Evolutionary conservation across 23 tunicate species (phyloP).

Genomic region (Phallusia fumigata): DNA sequence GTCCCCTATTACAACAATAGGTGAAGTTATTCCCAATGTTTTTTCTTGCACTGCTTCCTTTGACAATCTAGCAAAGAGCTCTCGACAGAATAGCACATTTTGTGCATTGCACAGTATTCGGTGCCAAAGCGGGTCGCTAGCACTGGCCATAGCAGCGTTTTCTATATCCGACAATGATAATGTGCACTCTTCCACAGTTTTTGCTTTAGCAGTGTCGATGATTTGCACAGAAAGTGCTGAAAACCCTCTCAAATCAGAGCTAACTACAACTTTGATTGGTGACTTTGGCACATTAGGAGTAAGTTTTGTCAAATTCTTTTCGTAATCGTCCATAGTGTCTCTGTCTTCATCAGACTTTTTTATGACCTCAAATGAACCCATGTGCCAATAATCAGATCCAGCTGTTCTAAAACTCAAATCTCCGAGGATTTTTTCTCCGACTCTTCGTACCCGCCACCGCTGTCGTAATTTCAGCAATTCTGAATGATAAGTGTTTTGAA

Average conservation of each 20-base stretch:
- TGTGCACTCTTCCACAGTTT: neutral
- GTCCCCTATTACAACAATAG: constrained; percentile 74
- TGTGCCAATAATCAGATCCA: constrained; percentile 74
- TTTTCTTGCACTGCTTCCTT: constrained; percentile 78
- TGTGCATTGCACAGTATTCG: constrained; percentile 72
- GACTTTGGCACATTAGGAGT: constrained; percentile 14
- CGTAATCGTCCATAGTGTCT: constrained; percentile 22
- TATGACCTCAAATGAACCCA: constrained; percentile 86
- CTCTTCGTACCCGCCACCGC: constrained; percentile 75
- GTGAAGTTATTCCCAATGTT: constrained; percentile 42
- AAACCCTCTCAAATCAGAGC: constrained; percentile 41
- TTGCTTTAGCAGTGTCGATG: neutral
- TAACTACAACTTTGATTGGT: constrained; percentile 38
- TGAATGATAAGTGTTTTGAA: constrained; percentile 50
- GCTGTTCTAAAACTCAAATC: constrained; percentile 78
- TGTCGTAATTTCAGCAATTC: constrained; percentile 70
- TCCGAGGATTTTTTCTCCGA: constrained; percentile 79
- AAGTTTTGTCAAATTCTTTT: neutral
- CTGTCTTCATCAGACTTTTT: constrained; percentile 63
- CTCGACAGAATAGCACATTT: constrained; percentile 77
- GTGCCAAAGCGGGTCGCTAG: constrained; percentile 70
- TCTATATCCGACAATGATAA: neutral
- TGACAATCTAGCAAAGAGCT: constrained; percentile 64
- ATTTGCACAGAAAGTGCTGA: constrained; percentile 39
- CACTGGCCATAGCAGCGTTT: neutral